Base-by-base conservation (phyloP, 2,113 vertebrate genomes). In the Miniopterus natalensis region DNA sequence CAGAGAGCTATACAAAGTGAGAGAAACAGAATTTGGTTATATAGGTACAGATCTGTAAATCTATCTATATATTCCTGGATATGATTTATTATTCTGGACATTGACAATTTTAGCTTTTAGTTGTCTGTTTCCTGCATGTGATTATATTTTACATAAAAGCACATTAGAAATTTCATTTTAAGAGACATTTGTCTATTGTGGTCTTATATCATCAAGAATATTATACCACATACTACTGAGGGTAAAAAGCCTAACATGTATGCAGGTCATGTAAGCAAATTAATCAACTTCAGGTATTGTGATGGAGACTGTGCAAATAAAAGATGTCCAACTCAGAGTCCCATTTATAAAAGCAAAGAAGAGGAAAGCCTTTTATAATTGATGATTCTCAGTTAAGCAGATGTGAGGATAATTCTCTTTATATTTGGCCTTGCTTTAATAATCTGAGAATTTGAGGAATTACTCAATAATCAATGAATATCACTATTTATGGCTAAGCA, bases 351-450 rank as follows among this genome's bases (percentile, higher is more conserved):
- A 93, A 70, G 9, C 4, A 85, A 71, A 49, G 27, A 65, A 80
- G 23, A 75, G 49, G 9, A 90, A 65, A 66, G 2, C 29, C 2
- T 45, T 59, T n/a, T 63, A 73, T 83, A 53, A 89, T 61, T 10
- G 47, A 93, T 10, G 47, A 93, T 90, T 74, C 36, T 84, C 31
- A 81, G 29, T 51, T 90, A 94, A 61, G 31, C 25, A 92, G 8
- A 59, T 86, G 20, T 51, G 18, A 59, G 17, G 94, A 83, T 77
- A 79, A 68, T 92, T 73, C 6, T 88, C 36, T 23, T 95, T 68
- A 55, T 79, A 57, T 73, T 8, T 79, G 40, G 29, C 18, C 3
- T 90, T 70, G 20, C 42, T 91, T 1, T 74, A 65, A 74, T 86
- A 70, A 85, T 88, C 21, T 49, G 7, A 61, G n/a, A 87, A 81